Evolutionary conservation across 2,113 vertebrate genomes (phyloP), one percentile per base, ranked within the genome.

Genomic region (Caloenas nicobarica): DNA sequence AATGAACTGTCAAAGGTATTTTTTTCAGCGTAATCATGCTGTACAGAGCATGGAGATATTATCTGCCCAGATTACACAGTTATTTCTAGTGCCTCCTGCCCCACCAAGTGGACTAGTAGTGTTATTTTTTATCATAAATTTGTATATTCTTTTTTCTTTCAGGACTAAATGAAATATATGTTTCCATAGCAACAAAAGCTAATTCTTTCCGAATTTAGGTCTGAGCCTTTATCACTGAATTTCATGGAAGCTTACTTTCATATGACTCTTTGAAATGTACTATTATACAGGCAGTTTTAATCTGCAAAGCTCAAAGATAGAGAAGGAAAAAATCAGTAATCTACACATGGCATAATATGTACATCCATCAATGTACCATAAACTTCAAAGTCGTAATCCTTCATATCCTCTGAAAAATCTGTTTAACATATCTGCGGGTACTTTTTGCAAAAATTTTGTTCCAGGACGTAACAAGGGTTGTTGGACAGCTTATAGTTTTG

Each of bases 71-170:
- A 96, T 97, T 88, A 90, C 74, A 57, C 24, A 66, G 80, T 73
- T 91, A 95, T 97, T 98, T 98, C 97, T 89, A 98, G 86, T 98
- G 98, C 95, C 98, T 99, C 97, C 98, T 98, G 98, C 98, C 98
- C 98, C 99, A 99, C 99, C 98, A 98, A 98, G 99, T 99, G 99
- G 99, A 98, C 98, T 98, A 95, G 98, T 93, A 89, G 95, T 98
- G 98, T 97, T 98, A 98, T 97, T 96, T 97, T 97, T 97, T 94
- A 89, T 85, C 42, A 94, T 72, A 92, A 96, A 92, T 96, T 92
- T 96, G 72, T 91, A 86, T 93, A 81, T 54, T 72, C 72, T 68
- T 89, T 46, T 89, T 81, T 89, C 88, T 95, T 94, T 94, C 69
- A 92, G 61, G 61, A 78, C 46, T 94, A 92, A 86, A 96, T 96